Evolutionary conservation across 2,888 invertebrate genomes (phyloP).

Genomic region (Nemapogon koenigi): DNA sequence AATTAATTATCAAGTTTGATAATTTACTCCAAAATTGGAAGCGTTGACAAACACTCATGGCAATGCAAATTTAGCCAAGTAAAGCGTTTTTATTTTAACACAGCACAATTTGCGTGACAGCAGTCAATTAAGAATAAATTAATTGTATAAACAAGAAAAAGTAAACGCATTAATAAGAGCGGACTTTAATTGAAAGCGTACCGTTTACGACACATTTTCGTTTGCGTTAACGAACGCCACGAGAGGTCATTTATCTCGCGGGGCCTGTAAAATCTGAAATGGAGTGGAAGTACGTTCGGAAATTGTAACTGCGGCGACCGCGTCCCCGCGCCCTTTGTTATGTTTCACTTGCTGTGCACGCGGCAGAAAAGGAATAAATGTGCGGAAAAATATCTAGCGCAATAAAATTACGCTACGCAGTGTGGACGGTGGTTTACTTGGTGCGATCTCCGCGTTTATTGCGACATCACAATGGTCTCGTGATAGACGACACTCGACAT

Average conservation of each 20-base stretch:
- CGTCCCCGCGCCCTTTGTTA: slow-evolving; percentile 5
- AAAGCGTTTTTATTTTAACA: not conserved
- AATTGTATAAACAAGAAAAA: not conserved
- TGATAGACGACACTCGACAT: not conserved
- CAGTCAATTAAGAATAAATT: not conserved
- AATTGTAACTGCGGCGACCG: slow-evolving; percentile 19
- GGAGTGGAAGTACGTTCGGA: slow-evolving; percentile 25
- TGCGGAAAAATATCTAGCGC: slow-evolving; percentile 7
- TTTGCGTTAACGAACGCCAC: slow-evolving; percentile 11
- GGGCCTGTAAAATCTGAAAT: slow-evolving; percentile 24
- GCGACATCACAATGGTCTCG: too few species aligned
- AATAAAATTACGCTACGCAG: slow-evolving; percentile 6
- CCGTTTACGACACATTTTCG: slow-evolving; percentile 11
- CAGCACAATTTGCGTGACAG: not conserved
- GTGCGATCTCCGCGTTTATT: not conserved
- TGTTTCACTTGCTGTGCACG: not conserved
- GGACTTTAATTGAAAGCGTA: slow-evolving; percentile 10
- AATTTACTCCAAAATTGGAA: not conserved
- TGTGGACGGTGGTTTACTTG: slow-evolving; percentile 1
- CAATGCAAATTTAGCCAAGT: too few species aligned
- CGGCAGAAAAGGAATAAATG: slow-evolving; percentile 8
- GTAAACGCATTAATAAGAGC: slow-evolving; percentile 1
- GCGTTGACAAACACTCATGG: too few species aligned
- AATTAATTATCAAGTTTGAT: too few species aligned
- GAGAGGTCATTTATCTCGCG: slow-evolving; percentile 6